Evolutionary conservation across 2,888 invertebrate species (phyloP).

Genomic region (Rhagophthalmus giganteus): DNA sequence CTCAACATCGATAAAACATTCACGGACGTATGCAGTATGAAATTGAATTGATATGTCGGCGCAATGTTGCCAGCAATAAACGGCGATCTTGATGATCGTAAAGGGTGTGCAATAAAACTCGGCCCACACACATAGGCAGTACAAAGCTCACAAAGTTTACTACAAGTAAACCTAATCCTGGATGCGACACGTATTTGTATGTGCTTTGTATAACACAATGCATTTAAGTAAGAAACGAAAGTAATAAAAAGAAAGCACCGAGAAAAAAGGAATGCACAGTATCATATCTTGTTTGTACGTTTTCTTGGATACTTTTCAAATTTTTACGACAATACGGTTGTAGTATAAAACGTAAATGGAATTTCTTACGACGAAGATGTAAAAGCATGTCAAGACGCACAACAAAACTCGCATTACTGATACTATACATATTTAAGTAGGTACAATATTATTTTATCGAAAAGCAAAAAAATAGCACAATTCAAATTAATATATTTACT

Average conservation of each 20-base stretch:
- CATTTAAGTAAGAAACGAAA: constrained; percentile 7
- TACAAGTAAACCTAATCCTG: constrained; percentile 20
- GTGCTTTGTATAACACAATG: constrained; percentile 16
- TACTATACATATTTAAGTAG: too few relatives aligned
- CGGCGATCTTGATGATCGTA: constrained; percentile 53
- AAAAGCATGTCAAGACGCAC: too few relatives aligned
- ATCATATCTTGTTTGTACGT: too few relatives aligned
- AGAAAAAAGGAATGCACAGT: not conserved
- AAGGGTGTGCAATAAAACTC: constrained; percentile 50
- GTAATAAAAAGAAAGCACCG: constrained; percentile 1
- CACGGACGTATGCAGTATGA: constrained; percentile 33
- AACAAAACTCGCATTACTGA: too few relatives aligned
- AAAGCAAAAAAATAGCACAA: too few relatives aligned
- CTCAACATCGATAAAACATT: constrained; percentile 11
- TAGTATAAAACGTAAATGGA: too few relatives aligned
- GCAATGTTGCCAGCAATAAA: constrained; percentile 44
- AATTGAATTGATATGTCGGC: constrained; percentile 51
- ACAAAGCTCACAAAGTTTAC: not conserved
- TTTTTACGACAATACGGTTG: too few relatives aligned
- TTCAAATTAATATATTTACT: too few relatives aligned
- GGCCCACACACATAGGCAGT: constrained; percentile 40
- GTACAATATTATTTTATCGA: too few relatives aligned
- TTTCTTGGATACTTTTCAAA: too few relatives aligned
- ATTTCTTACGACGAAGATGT: too few relatives aligned
- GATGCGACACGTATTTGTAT: constrained; percentile 20